Evolutionary conservation across 1,140 invertebrate genomes (phyloP), one percentile per base, ranked within the genome.

Genomic region (Phortica variegata): DNA sequence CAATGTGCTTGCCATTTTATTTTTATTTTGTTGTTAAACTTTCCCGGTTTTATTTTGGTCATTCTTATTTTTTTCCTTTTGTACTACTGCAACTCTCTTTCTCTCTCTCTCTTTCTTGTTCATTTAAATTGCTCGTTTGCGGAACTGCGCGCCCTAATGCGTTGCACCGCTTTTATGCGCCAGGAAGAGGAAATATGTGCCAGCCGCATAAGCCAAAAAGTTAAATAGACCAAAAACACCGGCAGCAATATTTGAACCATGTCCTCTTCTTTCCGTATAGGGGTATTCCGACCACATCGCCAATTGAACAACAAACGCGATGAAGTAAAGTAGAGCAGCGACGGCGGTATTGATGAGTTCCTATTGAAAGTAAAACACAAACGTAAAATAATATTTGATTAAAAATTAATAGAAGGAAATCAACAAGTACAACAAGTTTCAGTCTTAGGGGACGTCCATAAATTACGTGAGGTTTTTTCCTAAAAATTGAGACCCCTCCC

Each of bases 151-250:
- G 33, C 12, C 33, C 52, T 70, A 66, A 39, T 62, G 62, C 10
- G 73, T 71, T 19, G 77, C 71, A 37, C 77, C 80, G 56, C 78
- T 82, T 70, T 85, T 88, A 79, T 86, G 88, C 62, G 91, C 88
- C 44, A 85, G 68, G 76, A 84, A 89, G 36, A 92, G 78, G 57
- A 90, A 83, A 68, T 87, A 91, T 4, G 86, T 77, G 42, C 86
- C 88, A 32, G 83, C 84, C 2, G 79, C 88, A 58, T 92, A 93
- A 4, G 84, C 87, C 29, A 87, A 49, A n/a, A 86, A 86, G 72
- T 91, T 91, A 75, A 93, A 85, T 1, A 92, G 74, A 48, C 88
- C 90, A 63, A 93, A 91, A 16, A 87, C 89, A 62, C 87, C 89
- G 52, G 87, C 88, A 13, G 85, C 82, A 18, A 89, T 83, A 60